Base-by-base conservation (phyloP, 2,888 invertebrate species). In the Allygus modestus region DNA sequence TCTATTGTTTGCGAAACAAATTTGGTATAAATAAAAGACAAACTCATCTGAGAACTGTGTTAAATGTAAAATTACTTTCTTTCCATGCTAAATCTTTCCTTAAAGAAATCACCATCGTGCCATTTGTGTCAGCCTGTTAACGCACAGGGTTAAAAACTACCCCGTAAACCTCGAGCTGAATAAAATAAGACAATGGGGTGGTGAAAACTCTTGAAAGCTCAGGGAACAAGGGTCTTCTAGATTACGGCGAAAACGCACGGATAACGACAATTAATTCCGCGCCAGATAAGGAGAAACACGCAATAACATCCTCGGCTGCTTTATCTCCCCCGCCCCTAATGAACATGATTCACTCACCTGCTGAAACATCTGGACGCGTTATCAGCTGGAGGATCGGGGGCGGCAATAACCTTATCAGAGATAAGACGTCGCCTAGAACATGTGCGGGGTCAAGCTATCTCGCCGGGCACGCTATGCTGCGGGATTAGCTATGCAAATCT, bases 301-400 rank as follows among this genome's bases (percentile, higher is more conserved):
- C 79, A 79, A 79, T 54, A 58, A 54, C 58, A n/a, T 23, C 28
- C 28, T 15, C 46, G 46, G 54, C 15, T 23, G n/a, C 26, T 51
- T 46, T 77, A 46, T 46, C 54, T 1, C 51, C 17, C 77, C 58
- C 33, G 54, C 79, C 79, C 37, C 58, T 79, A 54, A 54, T 79
- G 79, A 79, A 79, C 79, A 79, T 79, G 79, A 79, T 79, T 79
- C 79, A 79, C 79, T 79, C 79, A 31, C n/a, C 41, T 58, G 79
- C 20, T 79, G 79, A 79, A 37, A 15, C 79, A 58, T 54, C 58
- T 79, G 31, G 58, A 58, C 79, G 58, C 58, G 23, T 31, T 58
- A 79, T 43, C 77, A 41, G 61, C 15, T 5, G 33, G 73, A 73
- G 23, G 51, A 15, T 33, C 20, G 33, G 37, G 1, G 79, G 77